Evolutionary conservation across 2,113 vertebrate genomes (phyloP), one percentile per base, ranked within the genome.

Genomic region (Nothocercus nigrocapillus): DNA sequence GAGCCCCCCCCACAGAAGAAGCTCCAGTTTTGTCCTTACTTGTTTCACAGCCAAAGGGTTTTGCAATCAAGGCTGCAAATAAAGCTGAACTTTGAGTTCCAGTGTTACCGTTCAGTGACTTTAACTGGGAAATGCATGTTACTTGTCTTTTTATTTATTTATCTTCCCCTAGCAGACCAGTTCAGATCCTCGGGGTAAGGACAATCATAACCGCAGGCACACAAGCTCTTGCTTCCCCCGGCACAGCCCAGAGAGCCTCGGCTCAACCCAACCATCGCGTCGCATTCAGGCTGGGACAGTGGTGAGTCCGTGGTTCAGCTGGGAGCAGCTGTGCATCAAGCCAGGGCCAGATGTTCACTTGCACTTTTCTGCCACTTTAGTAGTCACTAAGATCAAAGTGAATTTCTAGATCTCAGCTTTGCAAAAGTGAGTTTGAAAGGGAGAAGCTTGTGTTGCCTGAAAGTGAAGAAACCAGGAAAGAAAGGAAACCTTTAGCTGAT

Each of bases 251-350:
- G n/a, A 63, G 28, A 59, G 34, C 85, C 59, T 56, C 27, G 45
- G 63, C 61, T 67, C n/a, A 74, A 53, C 15, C 1, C 25, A 88
- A 61, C 73, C 81, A 21, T 20, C 47, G 30, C 7, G 5, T 53
- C 0, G 0, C 1, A 1, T 47, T 49, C 7, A 1, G 54, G 13
- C 13, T 67, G 47, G 42, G 32, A 47, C 12, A 7, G 7, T 10
- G 13, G 34, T 42, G 62, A 84, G 32, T 13, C 34, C 53, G 62
- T 61, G 32, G 9, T 63, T 88, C 61, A 67, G 12, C 59, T 81
- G 68, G 45, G 63, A 63, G 45, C 0, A 0, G 4, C 6, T 84
- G 17, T 42, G 32, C 24, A 6, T 73, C 69, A 70, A 63, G 12
- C 38, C 3, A 10, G 63, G 32, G 20, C 49, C 51, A 81, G 32